phyloP scores from a whole-genome alignment of 2,888 invertebrate genomes.

The Meteorus colon region DNA sequence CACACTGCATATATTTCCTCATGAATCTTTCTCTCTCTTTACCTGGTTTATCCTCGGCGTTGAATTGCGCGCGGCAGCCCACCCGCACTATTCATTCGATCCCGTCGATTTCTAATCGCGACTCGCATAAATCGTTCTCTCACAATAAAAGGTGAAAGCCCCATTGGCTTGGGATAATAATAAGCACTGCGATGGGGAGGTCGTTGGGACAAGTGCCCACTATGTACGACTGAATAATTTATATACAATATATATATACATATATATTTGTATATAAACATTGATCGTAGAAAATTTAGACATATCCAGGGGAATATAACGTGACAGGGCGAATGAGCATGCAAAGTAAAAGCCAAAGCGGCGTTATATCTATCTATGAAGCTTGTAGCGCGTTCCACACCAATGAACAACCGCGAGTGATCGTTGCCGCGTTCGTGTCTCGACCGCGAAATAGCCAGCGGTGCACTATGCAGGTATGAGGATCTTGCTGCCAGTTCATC shows the following conservation, averaged over 20 bases:
- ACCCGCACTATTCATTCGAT: constrained; percentile 40
- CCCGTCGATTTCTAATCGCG: constrained; percentile 39
- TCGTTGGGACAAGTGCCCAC: constrained; percentile 34
- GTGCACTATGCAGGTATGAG: constrained; percentile 34
- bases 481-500: constrained; percentile 30
- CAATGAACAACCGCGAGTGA: constrained; percentile 39
- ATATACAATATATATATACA: neutral
- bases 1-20: neutral
- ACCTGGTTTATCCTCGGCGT: neutral
- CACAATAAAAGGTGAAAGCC: constrained; percentile 41
- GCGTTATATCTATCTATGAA: constrained; percentile 6
- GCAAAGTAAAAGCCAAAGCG: constrained; percentile 23
- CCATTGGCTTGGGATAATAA: constrained; percentile 39
- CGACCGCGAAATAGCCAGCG: constrained; percentile 43
- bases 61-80: constrained; percentile 31
- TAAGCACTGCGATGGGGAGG: constrained; percentile 30
- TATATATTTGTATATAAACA: constrained; percentile 16
- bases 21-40: neutral
- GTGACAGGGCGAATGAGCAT: constrained; percentile 38
- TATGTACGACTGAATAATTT: constrained; percentile 2
- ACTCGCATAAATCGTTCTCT: constrained; percentile 37
- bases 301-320: constrained; percentile 34
- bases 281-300: constrained; percentile 33
- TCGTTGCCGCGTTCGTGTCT: constrained; percentile 39
- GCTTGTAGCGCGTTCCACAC: constrained; percentile 41